Evolutionary conservation across 1,140 invertebrate genomes (phyloP), one percentile per base, ranked within the genome.

Genomic region (Formica selysi): DNA sequence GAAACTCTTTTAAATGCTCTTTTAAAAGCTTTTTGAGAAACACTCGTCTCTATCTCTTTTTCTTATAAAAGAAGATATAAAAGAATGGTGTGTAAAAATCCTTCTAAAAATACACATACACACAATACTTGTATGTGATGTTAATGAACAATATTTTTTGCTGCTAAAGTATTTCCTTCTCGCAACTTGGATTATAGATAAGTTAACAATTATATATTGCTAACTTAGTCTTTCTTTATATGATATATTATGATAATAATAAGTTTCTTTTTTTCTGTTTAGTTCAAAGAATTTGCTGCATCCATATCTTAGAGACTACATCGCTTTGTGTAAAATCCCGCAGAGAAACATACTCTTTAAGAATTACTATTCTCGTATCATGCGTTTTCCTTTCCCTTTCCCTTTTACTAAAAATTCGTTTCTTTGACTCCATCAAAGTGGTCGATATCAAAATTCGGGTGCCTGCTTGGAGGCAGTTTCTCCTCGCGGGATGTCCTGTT

Each of bases 401-500:
- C 29, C n/a, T 41, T 10, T 22, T 19, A 54, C 51, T 19, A 81
- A 70, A 71, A 86, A 61, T 86, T 68, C 36, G 79, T 64, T 81
- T 70, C 67, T 64, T 70, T 64, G 85, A 86, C 10, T 62, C n/a
- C 67, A 54, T 19, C 38, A 61, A 65, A 48, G 51, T 29, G 19
- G 10, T 13, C 41, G 41, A 84, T 22, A 38, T 32, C 85, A 48
- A 81, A 81, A 51, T 71, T 86, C 29, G 64, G 54, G 48, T 61
- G 54, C 79, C 44, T 10, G 84, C 74, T 83, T 64, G 41, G n/a
- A 26, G 87, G 73, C 57, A 44, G 62, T 36, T 36, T 67, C n/a
- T 41, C 29, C 26, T 67, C 64, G 73, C 74, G 80, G 90, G 71
- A 87, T 93, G 93, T 88, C 88, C 44, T 48, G 90, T 93, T 94